Conservation (phyloP, 2,113 vertebrate species). For the Erythrolamprus reginae region DNA sequence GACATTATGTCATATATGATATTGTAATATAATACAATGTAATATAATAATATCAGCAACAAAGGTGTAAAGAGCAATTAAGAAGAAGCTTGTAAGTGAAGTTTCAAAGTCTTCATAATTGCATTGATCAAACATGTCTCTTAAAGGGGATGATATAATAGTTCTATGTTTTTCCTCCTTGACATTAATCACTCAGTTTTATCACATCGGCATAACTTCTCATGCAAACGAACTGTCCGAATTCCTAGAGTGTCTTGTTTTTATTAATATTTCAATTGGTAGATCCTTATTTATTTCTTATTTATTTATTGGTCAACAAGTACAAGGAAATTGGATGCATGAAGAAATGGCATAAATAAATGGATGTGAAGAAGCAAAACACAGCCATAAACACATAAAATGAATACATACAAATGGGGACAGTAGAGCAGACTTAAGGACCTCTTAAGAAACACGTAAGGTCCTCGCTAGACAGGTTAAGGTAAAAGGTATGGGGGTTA, state of each 20-base stretch:
- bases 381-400: too few species aligned
- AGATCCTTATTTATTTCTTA: neutral
- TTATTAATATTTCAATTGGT: slow-evolving; percentile 68
- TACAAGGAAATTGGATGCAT: too few species aligned
- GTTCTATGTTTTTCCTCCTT: neutral
- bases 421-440: too few species aligned
- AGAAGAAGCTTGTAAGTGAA: neutral
- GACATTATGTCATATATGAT: too few species aligned
- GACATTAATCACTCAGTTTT: slow-evolving; percentile 18
- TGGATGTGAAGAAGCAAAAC: too few species aligned
- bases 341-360: too few species aligned
- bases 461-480: too few species aligned
- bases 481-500: too few species aligned
- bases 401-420: too few species aligned
- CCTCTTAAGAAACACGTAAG: too few species aligned
- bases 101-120: slow-evolving; percentile 9
- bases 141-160: neutral
- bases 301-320: too few species aligned
- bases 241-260: slow-evolving; percentile 15
- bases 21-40: too few species aligned
- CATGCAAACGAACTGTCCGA: slow-evolving; percentile 37
- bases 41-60: neutral
- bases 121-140: neutral
- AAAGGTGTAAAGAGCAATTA: neutral
- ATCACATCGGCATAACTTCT: neutral